Evolutionary conservation across 92 coral and sea anemone genomes (phyloP).

Genomic region (Palythoa grandiflora): DNA sequence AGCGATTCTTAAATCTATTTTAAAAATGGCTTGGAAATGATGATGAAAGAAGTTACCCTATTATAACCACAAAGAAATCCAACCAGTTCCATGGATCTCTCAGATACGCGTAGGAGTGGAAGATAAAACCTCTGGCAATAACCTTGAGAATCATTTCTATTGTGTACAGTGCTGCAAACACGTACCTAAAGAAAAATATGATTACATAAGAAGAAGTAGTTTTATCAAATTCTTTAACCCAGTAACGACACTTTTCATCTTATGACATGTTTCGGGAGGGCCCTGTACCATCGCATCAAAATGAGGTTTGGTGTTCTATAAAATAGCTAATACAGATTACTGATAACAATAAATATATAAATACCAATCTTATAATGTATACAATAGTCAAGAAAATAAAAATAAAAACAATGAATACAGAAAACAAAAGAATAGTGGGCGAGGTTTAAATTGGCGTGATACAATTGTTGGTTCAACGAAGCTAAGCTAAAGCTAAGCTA

Average conservation of each 20-base stretch:
- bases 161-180: conserved; percentile 89
- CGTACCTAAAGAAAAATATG: conserved; percentile 63
- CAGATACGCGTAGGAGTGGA: conserved; percentile 87
- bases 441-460: too few species aligned
- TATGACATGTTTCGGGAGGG: neutral
- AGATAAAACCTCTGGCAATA: conserved; percentile 83
- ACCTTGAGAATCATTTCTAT: conserved; percentile 90
- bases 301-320: too few species aligned
- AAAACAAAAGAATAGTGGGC: too few species aligned
- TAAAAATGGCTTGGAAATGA: neutral
- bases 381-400: too few species aligned
- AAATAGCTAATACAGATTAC: too few species aligned
- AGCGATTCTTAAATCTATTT: neutral
- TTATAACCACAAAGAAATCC: conserved; percentile 89
- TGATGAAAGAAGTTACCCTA: conserved; percentile 65
- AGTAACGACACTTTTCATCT: neutral
- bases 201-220: neutral
- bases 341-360: too few species aligned
- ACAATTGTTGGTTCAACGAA: too few species aligned
- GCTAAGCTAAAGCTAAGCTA: too few species aligned
- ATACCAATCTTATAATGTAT: too few species aligned
- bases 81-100: conserved; percentile 97
- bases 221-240: neutral
- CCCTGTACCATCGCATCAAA: too few species aligned
- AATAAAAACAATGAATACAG: too few species aligned